phyloP scores from a whole-genome alignment of 2,888 invertebrate species.

The Caenorhabditis sulstoni region DNA sequence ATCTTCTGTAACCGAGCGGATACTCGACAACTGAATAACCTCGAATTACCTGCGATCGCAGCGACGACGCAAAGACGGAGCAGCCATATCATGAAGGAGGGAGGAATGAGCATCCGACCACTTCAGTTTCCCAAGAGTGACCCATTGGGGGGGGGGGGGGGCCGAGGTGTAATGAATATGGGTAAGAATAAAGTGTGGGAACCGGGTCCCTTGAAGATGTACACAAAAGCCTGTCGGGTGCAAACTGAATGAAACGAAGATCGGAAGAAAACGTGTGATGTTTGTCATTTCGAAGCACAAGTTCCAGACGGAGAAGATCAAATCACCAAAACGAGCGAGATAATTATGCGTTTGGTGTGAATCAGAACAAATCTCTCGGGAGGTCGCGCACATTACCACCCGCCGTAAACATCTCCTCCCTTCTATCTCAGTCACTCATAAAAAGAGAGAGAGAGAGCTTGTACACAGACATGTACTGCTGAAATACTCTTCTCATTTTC shows the following conservation, averaged over 20 bases:
- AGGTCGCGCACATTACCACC: neutral
- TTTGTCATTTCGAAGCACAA: too few species aligned
- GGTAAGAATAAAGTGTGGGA: conserved; percentile 52
- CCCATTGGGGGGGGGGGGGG: conserved; percentile 9
- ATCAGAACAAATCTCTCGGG: conserved; percentile 23
- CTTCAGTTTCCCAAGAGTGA: too few species aligned
- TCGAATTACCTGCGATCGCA: conserved; percentile 25
- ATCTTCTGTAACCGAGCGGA: conserved; percentile 29
- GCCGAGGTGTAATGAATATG: conserved; percentile 39
- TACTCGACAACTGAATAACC: too few species aligned
- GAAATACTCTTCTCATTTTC: too few species aligned
- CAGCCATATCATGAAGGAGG: conserved; percentile 32
- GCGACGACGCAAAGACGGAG: conserved; percentile 13
- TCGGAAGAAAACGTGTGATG: neutral
- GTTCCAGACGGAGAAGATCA: too few species aligned
- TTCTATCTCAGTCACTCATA: neutral
- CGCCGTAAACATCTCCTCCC: conserved; percentile 3
- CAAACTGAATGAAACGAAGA: too few species aligned
- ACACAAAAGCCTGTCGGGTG: conserved; percentile 15
- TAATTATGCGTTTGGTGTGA: neutral
- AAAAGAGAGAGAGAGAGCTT: too few species aligned
- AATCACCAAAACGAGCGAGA: too few species aligned
- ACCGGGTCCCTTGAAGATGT: neutral
- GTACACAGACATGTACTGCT: too few species aligned
- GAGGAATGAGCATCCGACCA: conserved; percentile 12